Conservation (phyloP, 2,113 vertebrate genomes). For the Heptranchias perlo region DNA sequence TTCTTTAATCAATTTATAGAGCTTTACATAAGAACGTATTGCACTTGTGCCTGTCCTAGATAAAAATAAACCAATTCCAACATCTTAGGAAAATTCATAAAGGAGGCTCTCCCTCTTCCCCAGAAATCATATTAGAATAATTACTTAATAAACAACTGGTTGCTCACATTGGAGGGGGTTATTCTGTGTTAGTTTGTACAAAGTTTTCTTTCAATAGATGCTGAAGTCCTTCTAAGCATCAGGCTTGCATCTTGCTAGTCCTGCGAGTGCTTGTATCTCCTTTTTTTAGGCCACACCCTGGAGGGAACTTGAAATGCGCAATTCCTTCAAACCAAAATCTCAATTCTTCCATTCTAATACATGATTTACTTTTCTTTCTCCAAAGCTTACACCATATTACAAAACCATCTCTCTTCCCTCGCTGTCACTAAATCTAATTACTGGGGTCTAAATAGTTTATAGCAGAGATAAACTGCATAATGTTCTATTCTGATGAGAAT, state of each 20-base stretch:
- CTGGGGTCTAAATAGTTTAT: neutral
- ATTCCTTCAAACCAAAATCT: neutral
- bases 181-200: neutral
- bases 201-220: neutral
- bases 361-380: neutral
- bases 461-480: neutral
- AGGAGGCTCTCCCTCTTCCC: neutral
- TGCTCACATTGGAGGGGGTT: neutral
- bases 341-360: neutral
- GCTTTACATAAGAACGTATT: conserved; percentile 33
- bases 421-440: neutral
- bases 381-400: neutral
- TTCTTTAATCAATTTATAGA: conserved; percentile 38
- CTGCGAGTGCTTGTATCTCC: neutral
- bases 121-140: neutral
- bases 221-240: neutral
- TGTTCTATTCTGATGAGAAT: neutral
- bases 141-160: neutral
- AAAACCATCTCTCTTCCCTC: neutral
- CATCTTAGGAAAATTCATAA: neutral
- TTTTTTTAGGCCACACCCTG: neutral
- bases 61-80: conserved; percentile 32
- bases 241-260: neutral
- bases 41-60: conserved; percentile 19
- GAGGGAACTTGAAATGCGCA: neutral